These are phyloP conservation scores for Papilio helenus DNA, from an alignment of 1,140 invertebrate genomes.

Conservation along the genomic window DNA sequence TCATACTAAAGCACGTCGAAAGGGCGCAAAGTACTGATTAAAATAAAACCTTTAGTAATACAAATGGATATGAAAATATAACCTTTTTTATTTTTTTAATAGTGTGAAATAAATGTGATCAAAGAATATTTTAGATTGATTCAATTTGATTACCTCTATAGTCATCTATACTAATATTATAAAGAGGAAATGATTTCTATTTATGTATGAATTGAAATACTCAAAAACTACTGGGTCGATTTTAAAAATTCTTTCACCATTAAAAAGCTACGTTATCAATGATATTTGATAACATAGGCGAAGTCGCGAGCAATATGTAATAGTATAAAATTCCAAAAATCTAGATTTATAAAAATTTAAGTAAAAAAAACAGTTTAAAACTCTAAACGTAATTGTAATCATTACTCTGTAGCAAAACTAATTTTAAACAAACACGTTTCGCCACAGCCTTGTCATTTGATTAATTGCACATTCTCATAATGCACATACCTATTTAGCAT, in stretches of 20 bases:
- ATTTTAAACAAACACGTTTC: constrained; percentile 4
- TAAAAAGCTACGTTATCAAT: no score
- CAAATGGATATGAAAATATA: neutral
- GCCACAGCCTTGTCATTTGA: neutral
- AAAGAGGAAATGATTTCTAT: no score
- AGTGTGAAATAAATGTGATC: neutral
- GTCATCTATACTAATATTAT: no score
- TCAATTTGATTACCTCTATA: neutral
- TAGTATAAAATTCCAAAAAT: neutral
- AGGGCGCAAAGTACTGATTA: constrained; percentile 24
- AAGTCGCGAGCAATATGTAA: no score
- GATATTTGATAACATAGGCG: no score
- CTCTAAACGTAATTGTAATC: neutral
- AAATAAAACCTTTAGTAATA: constrained; percentile 9
- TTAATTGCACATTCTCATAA: constrained; percentile 2
- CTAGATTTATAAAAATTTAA: neutral
- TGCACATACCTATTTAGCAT: neutral
- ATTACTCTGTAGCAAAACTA: neutral
- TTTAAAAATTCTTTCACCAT: no score
- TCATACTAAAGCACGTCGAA: constrained; percentile 17
- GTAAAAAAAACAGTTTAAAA: neutral
- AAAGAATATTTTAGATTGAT: neutral
- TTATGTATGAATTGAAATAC: no score
- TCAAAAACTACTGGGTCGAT: no score
- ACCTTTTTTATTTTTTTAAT: neutral